phyloP scores from a whole-genome alignment of 2,888 invertebrate species.

The Cyrtodaria siliqua region DNA sequence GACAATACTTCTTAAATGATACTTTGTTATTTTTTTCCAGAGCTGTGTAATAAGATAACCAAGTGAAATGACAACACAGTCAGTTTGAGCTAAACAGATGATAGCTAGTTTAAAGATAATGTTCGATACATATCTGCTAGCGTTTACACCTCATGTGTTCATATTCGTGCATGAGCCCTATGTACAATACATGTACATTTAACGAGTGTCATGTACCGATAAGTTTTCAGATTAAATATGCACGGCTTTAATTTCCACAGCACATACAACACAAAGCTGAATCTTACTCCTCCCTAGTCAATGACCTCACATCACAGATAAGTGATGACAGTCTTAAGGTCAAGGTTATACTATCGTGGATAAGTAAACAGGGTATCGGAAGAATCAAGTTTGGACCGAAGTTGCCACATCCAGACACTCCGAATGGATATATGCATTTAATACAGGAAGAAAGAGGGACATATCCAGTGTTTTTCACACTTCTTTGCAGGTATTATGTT shows the following conservation, averaged over 20 bases:
- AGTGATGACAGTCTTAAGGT: constrained; percentile 55
- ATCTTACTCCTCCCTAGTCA: constrained; percentile 35
- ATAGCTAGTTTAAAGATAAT: too few relatives aligned
- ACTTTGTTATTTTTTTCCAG: too few relatives aligned
- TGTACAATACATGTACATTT: too few relatives aligned
- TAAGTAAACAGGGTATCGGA: constrained; percentile 59
- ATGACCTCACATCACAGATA: constrained; percentile 43
- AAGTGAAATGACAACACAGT: too few relatives aligned
- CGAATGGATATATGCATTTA: constrained; percentile 63
- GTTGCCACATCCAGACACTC: constrained; percentile 42
- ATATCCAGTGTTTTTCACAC: constrained; percentile 60
- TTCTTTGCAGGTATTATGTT: constrained; percentile 69
- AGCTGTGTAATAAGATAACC: too few relatives aligned
- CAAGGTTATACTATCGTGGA: constrained; percentile 63
- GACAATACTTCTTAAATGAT: too few relatives aligned
- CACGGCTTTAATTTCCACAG: constrained; percentile 2
- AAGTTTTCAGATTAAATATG: too few relatives aligned
- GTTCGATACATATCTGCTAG: too few relatives aligned
- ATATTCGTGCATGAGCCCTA: too few relatives aligned
- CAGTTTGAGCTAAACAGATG: too few relatives aligned
- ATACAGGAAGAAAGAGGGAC: constrained; percentile 60
- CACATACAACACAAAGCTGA: constrained; percentile 46
- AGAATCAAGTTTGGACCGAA: constrained; percentile 34
- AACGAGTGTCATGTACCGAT: too few relatives aligned
- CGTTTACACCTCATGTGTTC: too few relatives aligned